These are phyloP conservation scores for Tachysurus fulvidraco DNA, from an alignment of 2,113 vertebrate species.

Conservation along the genomic window DNA sequence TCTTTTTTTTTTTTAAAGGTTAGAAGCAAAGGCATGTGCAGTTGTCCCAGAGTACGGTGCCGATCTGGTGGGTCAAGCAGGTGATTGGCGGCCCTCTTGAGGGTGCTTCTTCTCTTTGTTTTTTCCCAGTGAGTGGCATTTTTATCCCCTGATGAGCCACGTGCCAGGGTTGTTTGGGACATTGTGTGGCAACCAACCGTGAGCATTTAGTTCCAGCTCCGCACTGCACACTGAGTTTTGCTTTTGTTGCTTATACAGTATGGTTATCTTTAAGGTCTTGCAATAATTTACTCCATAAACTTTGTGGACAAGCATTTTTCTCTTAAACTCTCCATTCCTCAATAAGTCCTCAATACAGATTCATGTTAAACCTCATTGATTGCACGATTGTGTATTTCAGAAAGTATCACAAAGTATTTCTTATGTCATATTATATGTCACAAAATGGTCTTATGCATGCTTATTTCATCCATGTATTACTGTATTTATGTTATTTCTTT, in stretches of 20 bases:
- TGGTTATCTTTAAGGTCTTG: background rate
- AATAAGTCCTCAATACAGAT: background rate
- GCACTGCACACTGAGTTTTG: background rate
- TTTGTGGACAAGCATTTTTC: background rate
- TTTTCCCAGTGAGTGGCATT: slow-evolving; percentile 26
- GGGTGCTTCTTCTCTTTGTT: background rate
- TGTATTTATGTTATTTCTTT: background rate
- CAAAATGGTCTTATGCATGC: background rate
- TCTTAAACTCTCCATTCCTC: background rate
- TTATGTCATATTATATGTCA: background rate
- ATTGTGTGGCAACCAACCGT: slow-evolving; percentile 57
- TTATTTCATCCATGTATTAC: background rate
- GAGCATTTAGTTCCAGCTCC: slow-evolving; percentile 37
- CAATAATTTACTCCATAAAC: background rate
- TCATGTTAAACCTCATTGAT: background rate
- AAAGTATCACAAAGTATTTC: background rate
- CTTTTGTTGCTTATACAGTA: background rate
- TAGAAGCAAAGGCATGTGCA: slow-evolving; percentile 21
- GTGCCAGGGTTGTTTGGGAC: background rate
- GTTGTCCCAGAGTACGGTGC: background rate
- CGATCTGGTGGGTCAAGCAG: slow-evolving; percentile 4
- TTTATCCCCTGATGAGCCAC: slow-evolving; percentile 30
- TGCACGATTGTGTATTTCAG: background rate
- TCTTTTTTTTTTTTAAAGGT: background rate
- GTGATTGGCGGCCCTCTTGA: slow-evolving; percentile 30